Evolutionary conservation across 2,797 vertebrate genomes (phyloP), one percentile per base, ranked within the genome.

Genomic region (Lagodon rhomboides): DNA sequence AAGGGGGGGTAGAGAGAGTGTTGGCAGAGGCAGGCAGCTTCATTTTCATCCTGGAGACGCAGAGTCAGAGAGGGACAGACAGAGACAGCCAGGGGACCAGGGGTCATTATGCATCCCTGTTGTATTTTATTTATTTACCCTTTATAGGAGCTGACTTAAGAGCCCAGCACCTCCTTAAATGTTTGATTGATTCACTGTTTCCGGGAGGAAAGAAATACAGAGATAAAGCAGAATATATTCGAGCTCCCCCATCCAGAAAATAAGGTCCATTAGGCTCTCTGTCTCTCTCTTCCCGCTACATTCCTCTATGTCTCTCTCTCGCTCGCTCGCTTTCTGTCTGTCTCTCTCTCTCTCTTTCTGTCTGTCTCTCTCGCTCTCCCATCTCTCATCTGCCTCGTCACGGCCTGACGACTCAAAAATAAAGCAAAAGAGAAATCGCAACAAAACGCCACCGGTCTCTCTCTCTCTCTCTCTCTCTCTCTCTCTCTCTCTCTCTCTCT

Each of bases 161-260:
- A 87, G 83, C 78, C 82, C 49, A 77, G 79, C 80, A 84, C 76
- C 85, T 89, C 81, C 89, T 89, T 90, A 92, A 92, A 91, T 86
- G 82, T 93, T 81, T 93, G 91, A 94, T 93, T 94, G 93, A 94
- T 93, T 94, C 87, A 88, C 83, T 91, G 83, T 91, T 91, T 93
- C 91, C 77, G 43, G 68, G 66, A 83, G 68, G 68, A 84, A 73
- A 82, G 30, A 87, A 89, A 92, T 86, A 89, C 87, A 80, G 84
- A 93, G 93, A 94, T 95, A 94, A 93, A 91, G 87, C 84, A 77
- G 86, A 93, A 92, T 93, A 94, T 92, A 95, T 94, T 94, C 81
- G 85, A 91, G 89, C 86, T 93, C 85, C 89, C 80, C 94, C 95
- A 94, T 94, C 94, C 95, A 95, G 93, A 95, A 95, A 94, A 95